Evolutionary conservation across 2,113 vertebrate species (phyloP).

Genomic region (Malaclemys terrapin): DNA sequence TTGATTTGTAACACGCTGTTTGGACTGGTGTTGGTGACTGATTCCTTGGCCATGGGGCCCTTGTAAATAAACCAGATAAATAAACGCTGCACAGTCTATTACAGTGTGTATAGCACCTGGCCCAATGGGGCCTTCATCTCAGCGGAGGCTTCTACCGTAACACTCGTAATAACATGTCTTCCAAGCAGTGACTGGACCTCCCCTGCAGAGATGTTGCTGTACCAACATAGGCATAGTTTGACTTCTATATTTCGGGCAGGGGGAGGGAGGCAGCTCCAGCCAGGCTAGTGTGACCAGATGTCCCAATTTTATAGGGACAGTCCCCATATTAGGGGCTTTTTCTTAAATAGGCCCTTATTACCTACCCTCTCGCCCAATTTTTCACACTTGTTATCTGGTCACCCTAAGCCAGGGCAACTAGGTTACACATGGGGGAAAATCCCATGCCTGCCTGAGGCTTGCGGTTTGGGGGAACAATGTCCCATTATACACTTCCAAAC

Average conservation of each 20-base stretch:
- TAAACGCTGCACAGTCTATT: accelerated
- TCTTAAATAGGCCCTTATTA: neutral
- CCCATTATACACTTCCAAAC: neutral
- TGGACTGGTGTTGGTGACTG: neutral
- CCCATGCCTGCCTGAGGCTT: neutral
- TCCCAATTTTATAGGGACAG: neutral
- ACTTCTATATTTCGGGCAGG: neutral
- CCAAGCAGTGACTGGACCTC: neutral
- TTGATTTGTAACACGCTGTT: neutral
- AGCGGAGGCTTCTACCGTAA: accelerated
- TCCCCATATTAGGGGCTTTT: neutral
- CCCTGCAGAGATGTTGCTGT: neutral
- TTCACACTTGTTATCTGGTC: neutral
- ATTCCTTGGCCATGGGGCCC: too few relatives aligned
- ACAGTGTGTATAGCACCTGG: neutral
- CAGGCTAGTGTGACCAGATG: neutral
- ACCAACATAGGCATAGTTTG: neutral
- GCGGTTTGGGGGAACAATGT: neutral
- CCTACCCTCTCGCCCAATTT: neutral
- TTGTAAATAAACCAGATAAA: neutral
- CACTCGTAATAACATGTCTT: neutral
- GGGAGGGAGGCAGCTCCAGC: neutral
- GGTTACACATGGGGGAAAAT: neutral
- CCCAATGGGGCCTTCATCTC: neutral
- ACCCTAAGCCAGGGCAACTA: neutral